Conservation (phyloP, 2,113 vertebrate genomes). For the Amblyornis subalaris region DNA sequence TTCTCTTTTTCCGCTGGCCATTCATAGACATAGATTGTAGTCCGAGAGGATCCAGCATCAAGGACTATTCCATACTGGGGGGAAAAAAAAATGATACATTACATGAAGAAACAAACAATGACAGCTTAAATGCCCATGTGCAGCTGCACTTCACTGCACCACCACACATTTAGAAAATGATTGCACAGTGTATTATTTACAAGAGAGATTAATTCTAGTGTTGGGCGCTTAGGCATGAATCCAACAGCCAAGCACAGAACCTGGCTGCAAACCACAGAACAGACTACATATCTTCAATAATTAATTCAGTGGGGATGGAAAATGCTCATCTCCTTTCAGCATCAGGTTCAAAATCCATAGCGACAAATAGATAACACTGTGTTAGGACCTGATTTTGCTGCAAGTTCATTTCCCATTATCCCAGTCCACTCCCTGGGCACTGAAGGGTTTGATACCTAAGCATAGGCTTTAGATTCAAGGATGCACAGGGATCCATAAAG, state of each 20-base stretch:
- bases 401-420: neutral
- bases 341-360: neutral
- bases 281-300: neutral
- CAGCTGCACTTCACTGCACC: neutral
- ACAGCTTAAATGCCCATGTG: neutral
- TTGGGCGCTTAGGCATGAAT: neutral
- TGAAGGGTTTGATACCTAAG: neutral
- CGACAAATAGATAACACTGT: neutral
- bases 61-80: conserved; percentile 90
- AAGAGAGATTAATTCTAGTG: neutral
- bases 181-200: neutral
- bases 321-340: neutral
- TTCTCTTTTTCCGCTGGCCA: conserved; percentile 95
- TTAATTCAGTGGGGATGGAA: neutral
- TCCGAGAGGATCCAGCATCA: conserved; percentile 92
- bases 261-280: neutral
- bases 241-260: neutral
- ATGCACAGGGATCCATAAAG: neutral
- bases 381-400: neutral
- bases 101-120: neutral
- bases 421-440: neutral
- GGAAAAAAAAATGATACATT: neutral
- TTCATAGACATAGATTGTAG: conserved; percentile 89
- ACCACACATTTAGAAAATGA: neutral
- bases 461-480: neutral